phyloP scores from a whole-genome alignment of 2,888 invertebrate species.

The Eurytoma californica region DNA sequence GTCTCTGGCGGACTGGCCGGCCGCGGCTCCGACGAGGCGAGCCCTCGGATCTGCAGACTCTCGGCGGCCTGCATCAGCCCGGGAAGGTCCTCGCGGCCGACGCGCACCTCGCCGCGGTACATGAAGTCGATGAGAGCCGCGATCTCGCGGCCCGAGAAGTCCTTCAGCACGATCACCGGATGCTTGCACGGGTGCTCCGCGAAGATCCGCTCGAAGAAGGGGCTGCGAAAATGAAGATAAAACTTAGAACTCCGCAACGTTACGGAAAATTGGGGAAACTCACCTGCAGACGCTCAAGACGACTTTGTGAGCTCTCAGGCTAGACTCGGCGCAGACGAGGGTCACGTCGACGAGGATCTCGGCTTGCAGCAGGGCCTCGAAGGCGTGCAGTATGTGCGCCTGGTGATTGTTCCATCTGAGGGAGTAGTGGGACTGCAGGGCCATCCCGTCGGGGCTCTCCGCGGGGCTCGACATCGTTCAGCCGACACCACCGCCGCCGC shows the following conservation, averaged over 20 bases:
- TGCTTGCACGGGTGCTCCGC: slow-evolving; percentile 95
- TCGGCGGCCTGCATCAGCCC: slow-evolving; percentile 92
- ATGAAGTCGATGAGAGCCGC: slow-evolving; percentile 94
- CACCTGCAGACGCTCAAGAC: slow-evolving; percentile 87
- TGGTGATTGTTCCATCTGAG: slow-evolving; percentile 96
- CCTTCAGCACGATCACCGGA: slow-evolving; percentile 93
- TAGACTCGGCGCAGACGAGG: slow-evolving; percentile 89
- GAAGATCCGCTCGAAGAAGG: slow-evolving; percentile 92
- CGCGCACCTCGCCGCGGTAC: slow-evolving; percentile 95
- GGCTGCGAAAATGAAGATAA: slow-evolving; percentile 78
- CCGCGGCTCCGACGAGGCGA: slow-evolving; percentile 79
- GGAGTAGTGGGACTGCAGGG: slow-evolving; percentile 88
- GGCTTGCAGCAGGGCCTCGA: slow-evolving; percentile 90
- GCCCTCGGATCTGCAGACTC: slow-evolving; percentile 88
- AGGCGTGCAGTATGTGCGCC: slow-evolving; percentile 89
- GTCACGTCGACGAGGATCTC: slow-evolving; percentile 94
- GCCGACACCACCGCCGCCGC: background rate
- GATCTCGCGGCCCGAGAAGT: slow-evolving; percentile 92
- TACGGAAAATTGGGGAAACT: slow-evolving; percentile 31
- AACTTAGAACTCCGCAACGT: too few relatives aligned
- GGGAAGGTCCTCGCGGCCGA: slow-evolving; percentile 88
- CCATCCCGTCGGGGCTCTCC: slow-evolving; percentile 73
- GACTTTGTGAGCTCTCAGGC: slow-evolving; percentile 92
- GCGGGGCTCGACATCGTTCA: slow-evolving; percentile 71
- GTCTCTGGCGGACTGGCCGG: slow-evolving; percentile 74